Evolutionary conservation across 2,113 vertebrate species (phyloP).

Genomic region (Hippocampus barbouri): DNA sequence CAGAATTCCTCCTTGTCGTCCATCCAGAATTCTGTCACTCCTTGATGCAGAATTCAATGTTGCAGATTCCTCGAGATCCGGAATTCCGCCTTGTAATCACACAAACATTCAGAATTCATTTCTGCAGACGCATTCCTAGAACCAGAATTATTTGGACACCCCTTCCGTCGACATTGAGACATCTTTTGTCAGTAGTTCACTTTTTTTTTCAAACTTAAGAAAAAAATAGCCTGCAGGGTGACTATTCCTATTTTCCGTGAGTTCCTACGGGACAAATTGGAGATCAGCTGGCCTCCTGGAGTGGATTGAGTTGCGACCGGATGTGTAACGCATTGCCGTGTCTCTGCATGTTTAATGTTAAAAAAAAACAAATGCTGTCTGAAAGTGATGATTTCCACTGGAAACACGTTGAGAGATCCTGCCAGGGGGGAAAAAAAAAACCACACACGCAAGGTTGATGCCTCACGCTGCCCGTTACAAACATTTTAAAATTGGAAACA

Average conservation of each 20-base stretch:
- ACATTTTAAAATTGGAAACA: conserved; percentile 7
- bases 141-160: no score
- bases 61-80: no score
- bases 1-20: no score
- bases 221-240: neutral
- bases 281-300: neutral
- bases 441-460: neutral
- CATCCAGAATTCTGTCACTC: no score
- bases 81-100: no score
- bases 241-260: neutral
- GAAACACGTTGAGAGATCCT: neutral
- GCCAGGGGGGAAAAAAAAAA: neutral
- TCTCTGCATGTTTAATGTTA: neutral
- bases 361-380: neutral
- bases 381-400: neutral
- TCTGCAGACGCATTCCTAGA: no score
- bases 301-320: neutral
- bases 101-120: no score
- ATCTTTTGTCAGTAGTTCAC: neutral
- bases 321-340: neutral
- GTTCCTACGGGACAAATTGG: neutral
- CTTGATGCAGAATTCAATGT: no score
- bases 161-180: no score
- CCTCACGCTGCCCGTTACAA: conserved; percentile 2
- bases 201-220: neutral